phyloP scores from a whole-genome alignment of 2,113 vertebrate species.

The Verasper variegatus region DNA sequence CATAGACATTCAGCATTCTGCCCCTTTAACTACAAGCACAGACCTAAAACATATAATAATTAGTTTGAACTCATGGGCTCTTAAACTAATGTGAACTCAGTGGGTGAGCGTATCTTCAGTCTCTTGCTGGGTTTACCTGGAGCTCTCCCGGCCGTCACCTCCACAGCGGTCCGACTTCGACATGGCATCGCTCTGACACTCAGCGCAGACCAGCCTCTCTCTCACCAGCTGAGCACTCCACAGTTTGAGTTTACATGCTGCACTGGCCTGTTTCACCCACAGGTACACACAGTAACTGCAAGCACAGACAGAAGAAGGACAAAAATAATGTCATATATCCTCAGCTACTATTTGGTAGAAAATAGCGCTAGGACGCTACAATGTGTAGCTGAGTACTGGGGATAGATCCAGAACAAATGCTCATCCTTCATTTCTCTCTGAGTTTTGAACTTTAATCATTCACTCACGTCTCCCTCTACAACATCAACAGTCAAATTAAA shows the following conservation, averaged over 20 bases:
- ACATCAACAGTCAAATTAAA: not conserved
- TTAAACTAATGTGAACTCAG: too few relatives aligned
- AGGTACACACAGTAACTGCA: constrained; percentile 87
- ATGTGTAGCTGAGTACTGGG: too few relatives aligned
- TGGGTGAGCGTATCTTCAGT: not conserved
- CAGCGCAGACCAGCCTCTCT: constrained; percentile 80
- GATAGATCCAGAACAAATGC: too few relatives aligned
- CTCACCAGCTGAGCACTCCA: constrained; percentile 83
- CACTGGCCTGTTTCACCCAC: constrained; percentile 81
- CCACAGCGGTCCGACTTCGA: constrained; percentile 74
- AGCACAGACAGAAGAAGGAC: not conserved
- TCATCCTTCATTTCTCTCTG: too few relatives aligned
- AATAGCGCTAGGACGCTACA: too few relatives aligned
- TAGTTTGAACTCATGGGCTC: too few relatives aligned
- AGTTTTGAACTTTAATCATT: not conserved
- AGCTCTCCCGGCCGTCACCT: constrained; percentile 81
- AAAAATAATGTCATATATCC: not conserved
- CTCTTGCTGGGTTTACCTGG: constrained; percentile 72
- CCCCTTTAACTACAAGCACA: too few relatives aligned
- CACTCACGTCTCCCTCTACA: not conserved
- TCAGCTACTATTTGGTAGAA: too few relatives aligned
- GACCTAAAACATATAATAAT: too few relatives aligned
- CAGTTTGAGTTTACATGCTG: constrained; percentile 74
- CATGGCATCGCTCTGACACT: constrained; percentile 82
- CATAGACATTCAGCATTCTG: too few relatives aligned